phyloP scores from a whole-genome alignment of 2,797 vertebrate species.

The Peromyscus melanophrys region DNA sequence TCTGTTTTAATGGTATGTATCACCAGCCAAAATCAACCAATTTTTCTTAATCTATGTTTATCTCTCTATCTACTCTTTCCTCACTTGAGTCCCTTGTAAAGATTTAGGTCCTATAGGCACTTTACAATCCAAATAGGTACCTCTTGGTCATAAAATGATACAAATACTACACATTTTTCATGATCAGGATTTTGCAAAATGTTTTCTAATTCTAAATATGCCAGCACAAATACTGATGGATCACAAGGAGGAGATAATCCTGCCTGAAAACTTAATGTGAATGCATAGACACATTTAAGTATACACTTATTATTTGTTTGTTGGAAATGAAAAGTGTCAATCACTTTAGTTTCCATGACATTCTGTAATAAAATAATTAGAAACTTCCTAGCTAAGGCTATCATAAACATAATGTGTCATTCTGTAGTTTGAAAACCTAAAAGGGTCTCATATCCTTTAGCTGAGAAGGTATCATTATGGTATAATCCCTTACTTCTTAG shows the following conservation, averaged over 20 bases:
- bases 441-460: background rate
- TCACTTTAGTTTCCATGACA: background rate
- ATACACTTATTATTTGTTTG: background rate
- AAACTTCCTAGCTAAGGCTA: background rate
- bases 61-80: background rate
- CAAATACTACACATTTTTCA: background rate
- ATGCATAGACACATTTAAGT: background rate
- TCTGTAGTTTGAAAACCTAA: background rate
- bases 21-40: background rate
- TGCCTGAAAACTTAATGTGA: background rate
- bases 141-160: background rate
- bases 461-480: background rate
- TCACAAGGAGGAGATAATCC: background rate
- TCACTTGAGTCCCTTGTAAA: background rate
- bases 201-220: background rate
- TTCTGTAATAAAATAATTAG: background rate
- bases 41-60: background rate
- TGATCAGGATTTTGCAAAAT: background rate
- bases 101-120: background rate
- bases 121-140: background rate
- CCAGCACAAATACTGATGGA: background rate
- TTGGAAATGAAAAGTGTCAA: background rate
- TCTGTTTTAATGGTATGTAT: background rate
- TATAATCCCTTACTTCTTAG: background rate
- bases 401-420: background rate